A percentile compares a stretch with the other conserved stretches of the same genome.
Conservation (phyloP, 2,888 invertebrate genomes). For the Cantharis nigra region DNA sequence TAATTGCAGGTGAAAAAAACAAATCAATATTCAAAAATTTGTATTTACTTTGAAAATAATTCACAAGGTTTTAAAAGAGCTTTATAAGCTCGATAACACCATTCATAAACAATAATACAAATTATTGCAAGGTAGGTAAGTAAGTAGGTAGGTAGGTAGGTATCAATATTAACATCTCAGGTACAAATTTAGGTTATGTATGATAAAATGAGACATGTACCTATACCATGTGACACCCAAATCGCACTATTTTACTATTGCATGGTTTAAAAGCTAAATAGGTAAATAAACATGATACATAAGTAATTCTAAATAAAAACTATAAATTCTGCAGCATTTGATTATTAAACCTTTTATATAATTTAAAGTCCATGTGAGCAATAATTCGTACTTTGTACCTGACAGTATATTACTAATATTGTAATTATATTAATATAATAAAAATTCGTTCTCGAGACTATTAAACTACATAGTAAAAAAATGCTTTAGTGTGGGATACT, state of each 20-base stretch:
- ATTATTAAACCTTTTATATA: background rate
- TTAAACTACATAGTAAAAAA: background rate
- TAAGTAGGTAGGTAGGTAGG: constrained; percentile 6
- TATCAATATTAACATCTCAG: constrained; percentile 7
- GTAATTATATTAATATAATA: background rate
- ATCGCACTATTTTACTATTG: background rate
- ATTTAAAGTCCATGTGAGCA: background rate
- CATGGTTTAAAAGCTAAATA: background rate
- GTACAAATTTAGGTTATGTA: background rate
- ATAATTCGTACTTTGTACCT: background rate
- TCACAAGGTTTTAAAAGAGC: background rate
- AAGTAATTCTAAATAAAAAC: background rate
- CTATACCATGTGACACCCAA: background rate
- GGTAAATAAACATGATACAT: background rate
- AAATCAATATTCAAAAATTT: background rate
- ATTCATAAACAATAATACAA: constrained; percentile 8
- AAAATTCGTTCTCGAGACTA: background rate
- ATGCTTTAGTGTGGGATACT: background rate
- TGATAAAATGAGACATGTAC: background rate
- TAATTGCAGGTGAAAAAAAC: background rate
- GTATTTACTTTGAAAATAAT: constrained; percentile 4
- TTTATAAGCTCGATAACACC: background rate
- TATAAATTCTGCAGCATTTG: background rate
- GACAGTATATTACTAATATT: background rate
- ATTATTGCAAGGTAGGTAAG: constrained; percentile 6